These are phyloP conservation scores for Crocuta crocuta DNA, from an alignment of 2,113 vertebrate genomes.

Conservation along the genomic window DNA sequence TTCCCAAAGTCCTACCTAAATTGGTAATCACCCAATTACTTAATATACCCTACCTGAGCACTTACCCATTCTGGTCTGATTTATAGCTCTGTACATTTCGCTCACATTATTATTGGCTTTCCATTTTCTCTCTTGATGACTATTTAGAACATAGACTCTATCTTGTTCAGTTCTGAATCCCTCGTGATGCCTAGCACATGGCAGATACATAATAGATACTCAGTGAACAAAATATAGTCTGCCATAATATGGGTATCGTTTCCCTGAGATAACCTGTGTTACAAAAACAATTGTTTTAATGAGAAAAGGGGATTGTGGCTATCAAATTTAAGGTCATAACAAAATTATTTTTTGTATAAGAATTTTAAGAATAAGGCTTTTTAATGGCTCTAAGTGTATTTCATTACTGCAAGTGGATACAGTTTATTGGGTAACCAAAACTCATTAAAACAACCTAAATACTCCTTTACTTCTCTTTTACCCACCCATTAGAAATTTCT, in stretches of 20 bases:
- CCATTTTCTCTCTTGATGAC: background rate
- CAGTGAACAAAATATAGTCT: conserved; percentile 3
- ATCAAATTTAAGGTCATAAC: background rate
- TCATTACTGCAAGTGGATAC: background rate
- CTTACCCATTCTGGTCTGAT: background rate
- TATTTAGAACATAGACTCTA: background rate
- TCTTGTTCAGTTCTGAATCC: conserved; percentile 7
- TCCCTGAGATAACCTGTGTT: background rate
- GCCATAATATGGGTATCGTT: background rate
- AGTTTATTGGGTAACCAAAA: background rate
- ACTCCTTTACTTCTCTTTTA: background rate
- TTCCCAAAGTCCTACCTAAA: background rate
- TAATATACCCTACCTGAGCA: background rate
- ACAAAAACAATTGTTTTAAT: background rate
- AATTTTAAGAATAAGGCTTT: conserved; percentile 35
- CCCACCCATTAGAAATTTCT: background rate
- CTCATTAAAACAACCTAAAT: background rate
- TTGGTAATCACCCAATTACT: background rate
- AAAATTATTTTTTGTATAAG: background rate
- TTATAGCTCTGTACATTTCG: background rate
- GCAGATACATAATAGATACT: background rate
- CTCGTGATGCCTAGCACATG: background rate
- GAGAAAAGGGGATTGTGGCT: background rate
- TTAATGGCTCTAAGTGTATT: background rate
- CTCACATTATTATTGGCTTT: background rate